Evolutionary conservation across 2,888 invertebrate genomes (phyloP), one percentile per base, ranked within the genome.

Genomic region (Idaea biselata): DNA sequence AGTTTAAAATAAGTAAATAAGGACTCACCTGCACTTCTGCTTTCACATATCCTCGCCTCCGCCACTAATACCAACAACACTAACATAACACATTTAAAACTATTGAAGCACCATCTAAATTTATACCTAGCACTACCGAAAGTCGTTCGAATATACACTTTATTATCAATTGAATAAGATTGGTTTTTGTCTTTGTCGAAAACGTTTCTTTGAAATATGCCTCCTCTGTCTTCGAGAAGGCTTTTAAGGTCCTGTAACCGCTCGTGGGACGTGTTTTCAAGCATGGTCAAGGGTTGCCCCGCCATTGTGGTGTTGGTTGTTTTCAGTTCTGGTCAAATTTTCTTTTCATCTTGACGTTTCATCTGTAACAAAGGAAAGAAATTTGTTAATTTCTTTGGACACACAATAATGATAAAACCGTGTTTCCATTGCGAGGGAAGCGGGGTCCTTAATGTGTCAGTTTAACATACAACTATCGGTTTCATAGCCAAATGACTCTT

Each of bases 211-310:
- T 58, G 62, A 58, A 68, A 56, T 11, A 18, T 80, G 63, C 82
- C 84, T 68, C 91, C 92, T 92, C 92, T 90, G 69, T 92, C 92
- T 81, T 91, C 91, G 75, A 91, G 71, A 67, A 90, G 80, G 11
- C 85, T 83, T 88, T 88, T 92, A 67, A 90, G 87, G 77, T 91
- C 87, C 80, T 86, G 82, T 62, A 90, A 80, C 69, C 85, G 44
- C 17, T 56, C 18, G 56, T 17, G 56, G 18, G 18, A 16, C 56
- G 18, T 56, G 17, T 56, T 56, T 17, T 18, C 18, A 8, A 18
- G 56, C 7, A 56, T 17, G 56, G 18, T 56, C 18, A 14, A 18
- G 18, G 56, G 56, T 18, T 56, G 18, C 5, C 18, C 56, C 5
- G 56, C 6, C 56, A 56, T 79, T 68, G 81, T 81, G 87, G 87